These are phyloP conservation scores for Microvelia longipes DNA, from an alignment of 1,140 invertebrate species.

Conservation along the genomic window DNA sequence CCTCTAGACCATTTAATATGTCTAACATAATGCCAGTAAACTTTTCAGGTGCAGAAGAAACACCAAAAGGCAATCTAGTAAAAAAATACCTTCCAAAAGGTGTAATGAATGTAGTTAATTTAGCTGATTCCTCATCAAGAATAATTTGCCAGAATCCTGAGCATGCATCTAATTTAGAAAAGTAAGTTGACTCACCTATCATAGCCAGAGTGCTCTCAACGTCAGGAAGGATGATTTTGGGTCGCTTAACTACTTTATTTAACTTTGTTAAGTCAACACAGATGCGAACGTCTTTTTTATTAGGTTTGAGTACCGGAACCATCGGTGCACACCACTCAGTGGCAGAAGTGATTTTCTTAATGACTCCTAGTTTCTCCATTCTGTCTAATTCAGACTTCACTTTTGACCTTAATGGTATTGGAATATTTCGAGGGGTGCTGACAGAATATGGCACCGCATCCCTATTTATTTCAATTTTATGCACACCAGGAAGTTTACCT, in stretches of 20 bases:
- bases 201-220: constrained; percentile 19
- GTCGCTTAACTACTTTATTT: constrained; percentile 23
- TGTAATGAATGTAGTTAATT: constrained; percentile 24
- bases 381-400: constrained; percentile 20
- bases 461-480: neutral
- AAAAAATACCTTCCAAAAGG: constrained; percentile 26
- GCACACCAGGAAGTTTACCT: neutral
- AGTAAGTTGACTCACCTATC: constrained; percentile 12
- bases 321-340: constrained; percentile 31
- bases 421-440: constrained; percentile 21
- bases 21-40: constrained; percentile 20
- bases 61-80: constrained; percentile 25
- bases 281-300: constrained; percentile 23
- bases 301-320: constrained; percentile 22
- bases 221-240: constrained; percentile 21
- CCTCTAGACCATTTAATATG: constrained; percentile 18
- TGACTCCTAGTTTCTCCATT: constrained; percentile 21
- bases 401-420: constrained; percentile 23
- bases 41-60: constrained; percentile 21
- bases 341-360: constrained; percentile 23
- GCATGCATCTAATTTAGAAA: constrained; percentile 24
- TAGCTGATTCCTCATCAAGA: constrained; percentile 24
- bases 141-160: constrained; percentile 30
- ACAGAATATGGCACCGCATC: constrained; percentile 13
- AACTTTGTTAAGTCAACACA: constrained; percentile 29